Base-by-base conservation (phyloP, 2,113 vertebrate genomes). In the Crotalus helleri region DNA sequence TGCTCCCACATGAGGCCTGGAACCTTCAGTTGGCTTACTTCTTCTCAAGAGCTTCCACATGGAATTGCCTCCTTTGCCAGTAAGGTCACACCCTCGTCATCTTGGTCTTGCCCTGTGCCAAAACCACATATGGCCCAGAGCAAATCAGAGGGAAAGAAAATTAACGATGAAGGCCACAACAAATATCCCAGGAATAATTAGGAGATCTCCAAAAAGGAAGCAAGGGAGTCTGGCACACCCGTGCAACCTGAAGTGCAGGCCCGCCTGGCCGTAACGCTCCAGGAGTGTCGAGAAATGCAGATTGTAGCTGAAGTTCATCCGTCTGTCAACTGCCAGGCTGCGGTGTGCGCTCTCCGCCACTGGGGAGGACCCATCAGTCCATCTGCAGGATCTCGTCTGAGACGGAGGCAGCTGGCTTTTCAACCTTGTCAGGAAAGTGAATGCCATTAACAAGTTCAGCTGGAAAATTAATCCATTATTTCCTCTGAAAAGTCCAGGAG, bases 61-160 rank as follows among this genome's bases (percentile, higher is more conserved):
- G 88, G 9, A 46, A 23, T 33, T 51, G 53, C 69, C 33, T 39
- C 1, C 51, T 54, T 53, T n/a, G n/a, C 94, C 21, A 0, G 74
- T 93, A 69, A 85, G 94, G 94, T 95, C 93, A 91, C 90, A 8
- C 88, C 94, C 93, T 55, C 90, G 92, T 5, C 69, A 19, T 15
- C 17, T 44, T 8, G 33, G 74, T 21, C 74, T 21, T 7, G 15
- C 33, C 33, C 33, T 39, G 33, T 3, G 74, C 74, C 7, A 44
- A 39, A 39, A 3, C 89, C 90, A 89, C 81, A 15, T 12, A 2
- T 24, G 85, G 55, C 92, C 64, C 85, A 93, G 2, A 89, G 85
- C 85, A 90, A 92, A 57, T 44, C 46, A 49, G 86, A 90, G 94
- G 19, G 87, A 88, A 92, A 87, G 53, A 7, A 69, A 93, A 89